Evolutionary conservation across 2,888 invertebrate species (phyloP), one percentile per base, ranked within the genome.

Genomic region (Nomada ferruginata): DNA sequence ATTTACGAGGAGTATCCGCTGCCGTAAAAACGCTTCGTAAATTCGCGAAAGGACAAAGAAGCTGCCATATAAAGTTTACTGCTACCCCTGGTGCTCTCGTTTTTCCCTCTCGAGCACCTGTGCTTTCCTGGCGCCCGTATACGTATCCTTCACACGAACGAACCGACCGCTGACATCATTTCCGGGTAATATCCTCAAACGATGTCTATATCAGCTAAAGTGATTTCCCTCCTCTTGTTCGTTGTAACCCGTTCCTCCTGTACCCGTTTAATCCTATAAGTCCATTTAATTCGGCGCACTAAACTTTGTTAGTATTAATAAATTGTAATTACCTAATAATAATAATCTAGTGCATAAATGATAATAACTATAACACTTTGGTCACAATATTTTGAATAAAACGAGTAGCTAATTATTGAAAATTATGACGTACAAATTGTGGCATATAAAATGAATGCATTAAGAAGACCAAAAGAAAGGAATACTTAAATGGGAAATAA

Each of bases 41-140:
- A 89, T 88, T 86, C 84, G 81, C 69, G 86, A 79, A 86, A 87
- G 85, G 89, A 90, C 91, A 90, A 90, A 89, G 89, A 87, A 89
- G 86, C 84, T 85, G 89, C 88, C 85, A 83, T 86, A 86, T 90
- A 65, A 64, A 89, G 90, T 88, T 89, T 90, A 71, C 60, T 88
- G 90, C 85, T 76, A 78, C 87, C 60, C 53, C 63, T 20, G 74
- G 29, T 75, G 87, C 80, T 73, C 85, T 75, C 75, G 74, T 87
- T 86, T 85, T 61, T 73, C 70, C 50, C 55, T 52, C n/a, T 72
- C 42, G 66, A 36, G 65, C 79, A 85, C 64, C 76, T 79, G 76
- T 79, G 42, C 53, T 36, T 36, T 23, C 50, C 23, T 7, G 42
- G 59, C 11, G 55, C 18, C n/a, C n/a, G 44, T 47, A 5, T 57